Percentiles rank a stretch among this genome's conserved stretches.
phyloP scores from a whole-genome alignment of 2,797 vertebrate genomes.

The Pristis pectinata region DNA sequence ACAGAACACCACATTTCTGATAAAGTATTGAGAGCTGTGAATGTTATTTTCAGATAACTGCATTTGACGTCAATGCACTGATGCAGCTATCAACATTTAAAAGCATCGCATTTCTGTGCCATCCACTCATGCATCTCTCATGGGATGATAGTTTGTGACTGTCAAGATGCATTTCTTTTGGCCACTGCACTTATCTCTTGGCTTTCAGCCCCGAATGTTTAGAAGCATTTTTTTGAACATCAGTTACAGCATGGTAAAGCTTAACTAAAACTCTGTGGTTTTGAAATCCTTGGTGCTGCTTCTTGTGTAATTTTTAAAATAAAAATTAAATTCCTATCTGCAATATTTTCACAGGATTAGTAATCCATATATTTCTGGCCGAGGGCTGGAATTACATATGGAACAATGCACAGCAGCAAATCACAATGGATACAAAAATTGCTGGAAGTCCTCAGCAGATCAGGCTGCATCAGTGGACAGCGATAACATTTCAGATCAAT shows the following conservation, averaged over 20 bases:
- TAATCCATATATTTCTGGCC: background rate
- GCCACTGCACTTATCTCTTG: background rate
- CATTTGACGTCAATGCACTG: background rate
- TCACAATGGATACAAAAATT: background rate
- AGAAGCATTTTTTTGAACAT: background rate
- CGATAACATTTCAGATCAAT: background rate
- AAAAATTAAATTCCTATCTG: background rate
- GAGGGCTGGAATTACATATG: background rate
- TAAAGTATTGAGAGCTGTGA: background rate
- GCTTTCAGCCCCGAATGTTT: background rate
- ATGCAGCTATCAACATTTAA: conserved; percentile 8
- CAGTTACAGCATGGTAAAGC: background rate
- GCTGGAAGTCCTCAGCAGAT: background rate
- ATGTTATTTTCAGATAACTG: background rate
- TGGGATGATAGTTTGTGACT: background rate
- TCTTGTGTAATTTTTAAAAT: background rate
- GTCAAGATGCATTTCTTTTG: background rate
- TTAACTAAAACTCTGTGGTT: background rate
- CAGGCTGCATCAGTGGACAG: background rate
- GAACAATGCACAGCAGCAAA: background rate
- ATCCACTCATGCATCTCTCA: background rate
- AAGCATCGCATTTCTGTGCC: background rate
- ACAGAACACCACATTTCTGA: background rate
- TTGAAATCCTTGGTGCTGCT: background rate
- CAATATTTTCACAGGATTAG: background rate